phyloP scores from a whole-genome alignment of 2,113 vertebrate species.

The Ptilorrhoa leucosticta region DNA sequence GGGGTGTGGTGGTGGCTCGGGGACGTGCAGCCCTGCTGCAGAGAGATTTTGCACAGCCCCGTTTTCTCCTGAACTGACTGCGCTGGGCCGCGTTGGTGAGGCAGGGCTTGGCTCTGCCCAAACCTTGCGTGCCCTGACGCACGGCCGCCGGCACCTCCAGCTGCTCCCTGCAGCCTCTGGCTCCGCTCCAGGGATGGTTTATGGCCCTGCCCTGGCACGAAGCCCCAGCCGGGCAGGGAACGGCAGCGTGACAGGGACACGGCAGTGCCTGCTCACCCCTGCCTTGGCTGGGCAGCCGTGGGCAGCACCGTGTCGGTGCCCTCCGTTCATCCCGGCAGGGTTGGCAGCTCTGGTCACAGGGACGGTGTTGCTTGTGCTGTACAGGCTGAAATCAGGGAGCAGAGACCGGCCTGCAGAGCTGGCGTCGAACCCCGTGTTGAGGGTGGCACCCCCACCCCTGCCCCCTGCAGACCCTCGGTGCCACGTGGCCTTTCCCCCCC shows the following conservation, averaged over 20 bases:
- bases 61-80: neutral
- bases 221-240: neutral
- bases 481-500: accelerated
- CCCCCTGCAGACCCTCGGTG: neutral
- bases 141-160: neutral
- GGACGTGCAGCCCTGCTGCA: neutral
- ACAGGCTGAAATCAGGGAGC: neutral
- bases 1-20: neutral
- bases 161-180: neutral
- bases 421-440: neutral
- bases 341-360: neutral
- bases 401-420: neutral
- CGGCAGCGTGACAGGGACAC: neutral
- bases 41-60: neutral
- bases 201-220: neutral
- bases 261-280: neutral
- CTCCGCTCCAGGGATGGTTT: neutral
- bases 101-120: neutral
- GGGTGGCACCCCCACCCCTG: neutral
- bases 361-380: accelerated
- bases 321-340: accelerated
- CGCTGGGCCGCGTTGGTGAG: neutral
- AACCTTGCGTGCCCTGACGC: neutral
- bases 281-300: accelerated
- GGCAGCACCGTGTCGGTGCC: accelerated